phyloP scores from a whole-genome alignment of 2,113 vertebrate species.

The Cnemophilus loriae region DNA sequence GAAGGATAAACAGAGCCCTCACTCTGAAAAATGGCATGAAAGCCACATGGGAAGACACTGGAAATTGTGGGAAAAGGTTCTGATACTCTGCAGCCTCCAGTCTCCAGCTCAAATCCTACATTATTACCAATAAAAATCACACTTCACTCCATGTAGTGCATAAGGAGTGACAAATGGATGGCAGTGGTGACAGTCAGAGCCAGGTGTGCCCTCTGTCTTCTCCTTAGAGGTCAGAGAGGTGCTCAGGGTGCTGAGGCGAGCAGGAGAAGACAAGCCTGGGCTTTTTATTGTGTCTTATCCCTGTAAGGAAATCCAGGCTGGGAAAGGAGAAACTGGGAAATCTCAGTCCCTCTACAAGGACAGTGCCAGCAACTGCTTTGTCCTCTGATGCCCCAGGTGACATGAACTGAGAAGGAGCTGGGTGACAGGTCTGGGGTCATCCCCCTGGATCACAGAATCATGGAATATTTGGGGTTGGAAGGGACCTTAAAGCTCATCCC shows the following conservation, averaged over 20 bases:
- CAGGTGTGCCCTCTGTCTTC: background rate
- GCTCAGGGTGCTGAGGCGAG: fast-evolving
- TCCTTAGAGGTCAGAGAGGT: background rate
- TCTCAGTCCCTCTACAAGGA: background rate
- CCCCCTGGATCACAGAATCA: background rate
- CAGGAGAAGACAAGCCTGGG: background rate
- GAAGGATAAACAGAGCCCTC: background rate
- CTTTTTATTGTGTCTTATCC: background rate
- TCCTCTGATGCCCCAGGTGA: background rate
- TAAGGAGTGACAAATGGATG: background rate
- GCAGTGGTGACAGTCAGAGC: background rate
- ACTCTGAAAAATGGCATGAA: background rate
- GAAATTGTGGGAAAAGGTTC: background rate
- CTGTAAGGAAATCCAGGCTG: background rate
- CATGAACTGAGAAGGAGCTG: background rate
- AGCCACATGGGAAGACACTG: background rate
- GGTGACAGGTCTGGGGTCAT: background rate
- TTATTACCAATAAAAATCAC: background rate
- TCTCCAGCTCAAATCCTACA: background rate
- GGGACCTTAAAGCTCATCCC: background rate
- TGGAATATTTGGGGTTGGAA: background rate
- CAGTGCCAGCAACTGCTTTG: background rate
- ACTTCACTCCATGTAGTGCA: background rate
- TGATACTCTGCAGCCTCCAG: background rate
- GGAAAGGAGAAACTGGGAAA: background rate